These are phyloP conservation scores for Hecatera dysodea DNA, from an alignment of 2,888 invertebrate species.

Conservation along the genomic window DNA sequence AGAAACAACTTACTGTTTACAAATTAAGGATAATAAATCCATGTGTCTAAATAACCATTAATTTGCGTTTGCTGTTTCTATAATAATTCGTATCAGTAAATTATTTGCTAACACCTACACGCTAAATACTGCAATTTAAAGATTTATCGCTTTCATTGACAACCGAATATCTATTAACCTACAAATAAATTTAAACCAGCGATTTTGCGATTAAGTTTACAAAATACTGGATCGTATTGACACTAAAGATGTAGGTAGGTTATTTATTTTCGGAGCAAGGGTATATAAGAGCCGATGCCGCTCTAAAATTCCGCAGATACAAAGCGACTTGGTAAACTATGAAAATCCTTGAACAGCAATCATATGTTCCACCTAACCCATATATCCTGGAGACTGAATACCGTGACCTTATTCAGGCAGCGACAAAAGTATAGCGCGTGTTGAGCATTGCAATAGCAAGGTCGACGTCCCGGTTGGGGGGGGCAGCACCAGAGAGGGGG, in stretches of 20 bases:
- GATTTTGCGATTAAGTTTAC: slow-evolving; percentile 37
- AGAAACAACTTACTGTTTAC: neutral
- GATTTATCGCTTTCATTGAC: slow-evolving; percentile 48
- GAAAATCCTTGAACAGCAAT: slow-evolving; percentile 48
- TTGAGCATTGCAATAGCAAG: slow-evolving; percentile 85
- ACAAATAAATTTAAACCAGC: slow-evolving; percentile 38
- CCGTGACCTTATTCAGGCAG: slow-evolving; percentile 84
- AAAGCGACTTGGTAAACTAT: neutral
- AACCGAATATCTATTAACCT: slow-evolving; percentile 49
- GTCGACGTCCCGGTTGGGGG: slow-evolving; percentile 78
- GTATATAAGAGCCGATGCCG: slow-evolving; percentile 8
- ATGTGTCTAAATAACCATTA: slow-evolving; percentile 10
- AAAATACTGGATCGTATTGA: slow-evolving; percentile 44
- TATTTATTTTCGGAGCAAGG: slow-evolving; percentile 39
- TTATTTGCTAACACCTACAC: slow-evolving; percentile 55
- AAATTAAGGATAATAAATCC: slow-evolving; percentile 24
- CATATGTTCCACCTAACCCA: slow-evolving; percentile 70
- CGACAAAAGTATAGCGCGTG: slow-evolving; percentile 84
- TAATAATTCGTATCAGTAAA: slow-evolving; percentile 29
- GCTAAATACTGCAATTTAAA: slow-evolving; percentile 53
- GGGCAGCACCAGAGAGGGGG: slow-evolving; percentile 20
- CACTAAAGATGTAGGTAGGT: slow-evolving; percentile 38
- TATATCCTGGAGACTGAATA: slow-evolving; percentile 74
- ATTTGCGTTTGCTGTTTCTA: slow-evolving; percentile 11
- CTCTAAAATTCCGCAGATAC: slow-evolving; percentile 9